Evolutionary conservation across 2,797 vertebrate genomes (phyloP).

Genomic region (Coregonus ussuriensis): DNA sequence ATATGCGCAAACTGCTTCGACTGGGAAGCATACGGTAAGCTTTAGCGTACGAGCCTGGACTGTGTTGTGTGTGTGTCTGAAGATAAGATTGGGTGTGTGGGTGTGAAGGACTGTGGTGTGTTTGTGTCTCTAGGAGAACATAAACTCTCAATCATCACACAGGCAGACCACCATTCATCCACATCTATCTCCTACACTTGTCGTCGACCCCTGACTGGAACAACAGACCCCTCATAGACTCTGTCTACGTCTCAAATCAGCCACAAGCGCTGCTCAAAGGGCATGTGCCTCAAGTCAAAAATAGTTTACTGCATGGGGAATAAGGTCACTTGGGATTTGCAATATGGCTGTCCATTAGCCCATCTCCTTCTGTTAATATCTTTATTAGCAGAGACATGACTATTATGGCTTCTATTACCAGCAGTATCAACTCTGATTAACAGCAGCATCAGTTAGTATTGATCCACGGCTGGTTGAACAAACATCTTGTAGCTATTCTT

Average conservation of each 20-base stretch:
- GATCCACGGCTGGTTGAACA: not conserved
- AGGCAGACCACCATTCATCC: not conserved
- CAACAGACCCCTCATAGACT: not conserved
- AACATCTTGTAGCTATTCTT: too few relatives aligned
- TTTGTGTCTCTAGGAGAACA: not conserved
- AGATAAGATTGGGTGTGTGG: not conserved
- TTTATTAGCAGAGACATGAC: not conserved
- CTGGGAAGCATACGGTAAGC: too few relatives aligned
- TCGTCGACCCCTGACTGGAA: not conserved
- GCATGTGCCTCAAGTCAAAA: not conserved
- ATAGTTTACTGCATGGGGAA: not conserved
- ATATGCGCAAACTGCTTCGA: too few relatives aligned
- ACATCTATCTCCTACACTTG: not conserved
- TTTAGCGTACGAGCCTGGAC: conserved; percentile 41
- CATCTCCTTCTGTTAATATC: not conserved
- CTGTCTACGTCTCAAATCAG: not conserved
- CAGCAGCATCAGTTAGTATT: not conserved
- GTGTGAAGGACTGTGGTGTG: not conserved
- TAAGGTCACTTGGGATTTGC: not conserved
- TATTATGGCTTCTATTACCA: not conserved
- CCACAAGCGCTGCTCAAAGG: not conserved
- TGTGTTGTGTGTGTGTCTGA: conserved; percentile 40
- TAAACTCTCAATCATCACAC: not conserved
- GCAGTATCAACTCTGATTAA: not conserved
- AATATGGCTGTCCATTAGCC: not conserved